These are phyloP conservation scores for Dermatemys mawii DNA, from an alignment of 2,113 vertebrate genomes.

Conservation along the genomic window DNA sequence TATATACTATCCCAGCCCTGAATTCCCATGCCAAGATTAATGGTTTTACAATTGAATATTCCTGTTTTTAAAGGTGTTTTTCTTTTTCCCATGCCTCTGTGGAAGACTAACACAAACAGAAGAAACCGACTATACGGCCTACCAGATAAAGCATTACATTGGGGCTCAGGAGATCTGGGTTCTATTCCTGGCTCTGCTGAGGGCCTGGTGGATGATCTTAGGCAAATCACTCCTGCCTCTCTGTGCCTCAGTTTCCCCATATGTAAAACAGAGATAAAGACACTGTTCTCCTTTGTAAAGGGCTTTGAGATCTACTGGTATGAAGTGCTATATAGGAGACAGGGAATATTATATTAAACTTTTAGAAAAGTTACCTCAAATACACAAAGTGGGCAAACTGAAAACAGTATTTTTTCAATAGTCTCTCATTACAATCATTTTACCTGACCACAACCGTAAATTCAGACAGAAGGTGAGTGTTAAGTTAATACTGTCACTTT, in stretches of 20 bases:
- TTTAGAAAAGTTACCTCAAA: neutral
- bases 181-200: neutral
- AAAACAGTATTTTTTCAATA: neutral
- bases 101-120: neutral
- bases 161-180: neutral
- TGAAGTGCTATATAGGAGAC: neutral
- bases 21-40: neutral
- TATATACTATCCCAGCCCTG: neutral
- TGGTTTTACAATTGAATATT: neutral
- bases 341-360: neutral
- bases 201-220: neutral
- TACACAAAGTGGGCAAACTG: accelerated
- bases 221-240: neutral
- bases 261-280: neutral
- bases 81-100: neutral
- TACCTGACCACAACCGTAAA: neutral
- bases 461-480: neutral
- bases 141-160: neutral
- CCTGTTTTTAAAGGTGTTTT: neutral
- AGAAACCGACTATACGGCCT: neutral
- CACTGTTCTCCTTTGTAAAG: neutral
- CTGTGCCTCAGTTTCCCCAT: neutral
- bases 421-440: neutral
- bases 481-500: neutral
- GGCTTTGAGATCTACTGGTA: neutral